Evolutionary conservation across 2,797 vertebrate genomes (phyloP).

Genomic region (Schizothorax lantsangensis): DNA sequence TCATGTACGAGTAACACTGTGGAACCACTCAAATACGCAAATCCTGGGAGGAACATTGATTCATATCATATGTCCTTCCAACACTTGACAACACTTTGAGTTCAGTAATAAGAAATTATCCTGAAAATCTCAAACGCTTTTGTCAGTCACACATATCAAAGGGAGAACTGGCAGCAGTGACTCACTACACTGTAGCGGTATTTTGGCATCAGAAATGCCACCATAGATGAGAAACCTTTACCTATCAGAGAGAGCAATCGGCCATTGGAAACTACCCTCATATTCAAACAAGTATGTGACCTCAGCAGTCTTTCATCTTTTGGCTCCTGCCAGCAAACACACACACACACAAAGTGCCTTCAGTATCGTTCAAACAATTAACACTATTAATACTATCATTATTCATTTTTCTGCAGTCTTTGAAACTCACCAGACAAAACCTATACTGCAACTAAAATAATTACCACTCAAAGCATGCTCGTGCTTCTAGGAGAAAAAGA

Average conservation of each 20-base stretch:
- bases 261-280: slow-evolving; percentile 48
- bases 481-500: not conserved
- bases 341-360: slow-evolving; percentile 9
- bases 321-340: slow-evolving; percentile 36
- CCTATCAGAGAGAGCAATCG: slow-evolving; percentile 37
- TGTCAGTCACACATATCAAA: slow-evolving; percentile 33
- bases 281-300: slow-evolving; percentile 44
- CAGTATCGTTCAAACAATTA: slow-evolving; percentile 11
- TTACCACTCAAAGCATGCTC: slow-evolving; percentile 10
- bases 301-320: slow-evolving; percentile 42
- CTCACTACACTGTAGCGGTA: slow-evolving; percentile 23
- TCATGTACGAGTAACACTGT: slow-evolving; percentile 51
- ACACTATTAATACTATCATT: not conserved
- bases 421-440: slow-evolving; percentile 49
- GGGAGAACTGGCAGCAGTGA: slow-evolving; percentile 12
- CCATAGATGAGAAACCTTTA: slow-evolving; percentile 42
- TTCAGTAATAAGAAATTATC: slow-evolving; percentile 26
- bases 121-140: slow-evolving; percentile 33
- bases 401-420: slow-evolving; percentile 41
- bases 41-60: slow-evolving; percentile 46
- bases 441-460: slow-evolving; percentile 41
- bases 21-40: slow-evolving; percentile 40
- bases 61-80: slow-evolving; percentile 36
- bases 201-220: slow-evolving; percentile 33
- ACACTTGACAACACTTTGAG: slow-evolving; percentile 36